Base-by-base conservation (phyloP, 2,888 invertebrate genomes). In the Heliconius sara region DNA sequence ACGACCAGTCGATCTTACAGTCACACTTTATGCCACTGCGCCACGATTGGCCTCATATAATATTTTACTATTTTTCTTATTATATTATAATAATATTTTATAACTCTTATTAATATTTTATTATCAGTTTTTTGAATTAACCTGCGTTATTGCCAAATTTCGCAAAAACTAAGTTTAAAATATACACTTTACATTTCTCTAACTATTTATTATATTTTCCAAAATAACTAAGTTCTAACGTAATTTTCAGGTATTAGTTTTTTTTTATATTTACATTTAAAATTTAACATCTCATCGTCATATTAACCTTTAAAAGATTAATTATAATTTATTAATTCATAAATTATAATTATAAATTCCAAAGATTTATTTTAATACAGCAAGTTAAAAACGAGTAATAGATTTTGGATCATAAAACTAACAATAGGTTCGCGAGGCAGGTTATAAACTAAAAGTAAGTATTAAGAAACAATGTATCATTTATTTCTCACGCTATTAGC, bases 401-500 rank as follows among this genome's bases (percentile, higher is more conserved):
- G 3, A 30, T 79, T 74, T 63, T 68, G 75, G 60, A 74, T 68
- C 78, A 75, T 79, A 78, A 78, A 78, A 39, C 74, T 39, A 79
- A 74, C 78, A 79, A 79, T 68, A 75, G 75, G 34, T 75, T 75
- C 63, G 79, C 63, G 75, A 75, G 68, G 52, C 65, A 52, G 72
- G 65, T 57, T n/a, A 57, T 72, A 75, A 60, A 60, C 63, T 63
- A n/a, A 39, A n/a, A 57, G n/a, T 73, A 78, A 73, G 67, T 65
- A 65, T 77, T 63, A 60, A 70, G 60, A 70, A 77, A 77, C 77
- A 77, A 77, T 70, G 57, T 77, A 60, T 39, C 57, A 76, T 66
- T 66, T 76, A 39, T 34, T 72, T 78, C 77, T 34, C 77, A 72
- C 47, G 77, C 25, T 34, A 34, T 30, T 72, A 78, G 27, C 65